Percentiles rank a stretch among this genome's conserved stretches.
phyloP scores from a whole-genome alignment of 2,797 vertebrate species.

The Acrossocheilus fasciatus region DNA sequence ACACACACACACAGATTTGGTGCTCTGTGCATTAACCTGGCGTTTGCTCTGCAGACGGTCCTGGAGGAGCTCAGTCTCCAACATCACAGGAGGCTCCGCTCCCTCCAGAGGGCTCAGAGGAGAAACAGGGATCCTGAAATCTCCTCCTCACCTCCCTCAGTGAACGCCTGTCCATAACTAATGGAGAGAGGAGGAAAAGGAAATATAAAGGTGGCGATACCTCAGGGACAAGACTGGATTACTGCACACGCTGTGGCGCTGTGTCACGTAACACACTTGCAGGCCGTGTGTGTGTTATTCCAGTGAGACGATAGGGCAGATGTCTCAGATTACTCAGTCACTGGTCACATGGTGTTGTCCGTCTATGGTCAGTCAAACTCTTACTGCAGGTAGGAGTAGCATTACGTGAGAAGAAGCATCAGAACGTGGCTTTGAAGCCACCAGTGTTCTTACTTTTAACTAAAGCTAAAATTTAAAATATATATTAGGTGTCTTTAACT shows the following conservation, averaged over 20 bases:
- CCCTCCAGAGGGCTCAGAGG: conserved; percentile 79
- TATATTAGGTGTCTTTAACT: neutral
- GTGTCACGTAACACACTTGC: neutral
- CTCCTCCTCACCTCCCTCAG: conserved; percentile 46
- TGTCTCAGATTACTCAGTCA: neutral
- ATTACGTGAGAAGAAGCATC: neutral
- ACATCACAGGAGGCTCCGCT: conserved; percentile 77
- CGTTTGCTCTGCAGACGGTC: conserved; percentile 77
- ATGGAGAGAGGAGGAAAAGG: conserved; percentile 13
- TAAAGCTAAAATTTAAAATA: neutral
- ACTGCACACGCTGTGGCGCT: too few species aligned
- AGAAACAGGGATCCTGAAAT: conserved; percentile 84
- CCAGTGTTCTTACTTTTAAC: neutral
- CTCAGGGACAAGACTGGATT: neutral
- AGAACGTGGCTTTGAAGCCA: neutral
- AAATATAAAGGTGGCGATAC: neutral
- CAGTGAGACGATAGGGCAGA: neutral
- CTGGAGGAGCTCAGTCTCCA: conserved; percentile 86
- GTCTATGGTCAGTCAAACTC: neutral
- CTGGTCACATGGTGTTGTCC: neutral
- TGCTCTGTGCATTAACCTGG: neutral
- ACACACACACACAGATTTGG: neutral
- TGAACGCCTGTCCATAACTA: conserved; percentile 54
- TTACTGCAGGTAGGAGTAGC: neutral
- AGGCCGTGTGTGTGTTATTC: neutral